Evolutionary conservation across 64 coral and sea anemone species (phyloP), one percentile per base, ranked within the genome.

Genomic region (Porites lutea): DNA sequence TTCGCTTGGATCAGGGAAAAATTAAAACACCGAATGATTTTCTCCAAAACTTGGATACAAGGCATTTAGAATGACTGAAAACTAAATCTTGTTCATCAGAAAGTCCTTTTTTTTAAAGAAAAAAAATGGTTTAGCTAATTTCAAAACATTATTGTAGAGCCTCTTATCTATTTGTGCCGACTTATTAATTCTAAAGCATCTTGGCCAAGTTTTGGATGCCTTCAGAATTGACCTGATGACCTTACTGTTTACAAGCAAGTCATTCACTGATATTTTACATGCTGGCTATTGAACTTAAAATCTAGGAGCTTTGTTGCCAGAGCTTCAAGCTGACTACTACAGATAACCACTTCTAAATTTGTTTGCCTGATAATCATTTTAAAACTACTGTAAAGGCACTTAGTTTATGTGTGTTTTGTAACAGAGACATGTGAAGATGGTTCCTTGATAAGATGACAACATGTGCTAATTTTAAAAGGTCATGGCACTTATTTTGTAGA

Each of bases 371-470:
- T 69, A 16, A 51, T 68, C 69, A 51, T 20, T 19, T 84, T 19
- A 1, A 21, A 22, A 2, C 46, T 19, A 21, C 10, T 52, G 16
- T 46, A 48, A 60, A 48, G 48, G 60, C 6, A 13, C 3, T 68
- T 5, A 52, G 27, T 37, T 37, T 68, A 46, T 64, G 7, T 48
- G 18, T 4, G 52, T 68, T 84, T 51, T 51, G 18, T 69, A 84
- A 84, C 81, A 84, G 81, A 67, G 52, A 21, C 16, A 48, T 19
- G 2, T 22, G 46, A 61, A 84, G 61, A 69, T 84, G 81, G 16
- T n/a, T 23, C 23, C 46, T 19, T 67, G 62, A 84, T 82, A 49
- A 44, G 13, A 9, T 62, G 21, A 62, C 63, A 78, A 78, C 15
- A 4, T 22, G 9, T 51, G 49, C 13, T 18, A 18, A 20, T 66